Evolutionary conservation across 1,140 invertebrate genomes (phyloP), one percentile per base, ranked within the genome.

Genomic region (Anthonomus grandis): DNA sequence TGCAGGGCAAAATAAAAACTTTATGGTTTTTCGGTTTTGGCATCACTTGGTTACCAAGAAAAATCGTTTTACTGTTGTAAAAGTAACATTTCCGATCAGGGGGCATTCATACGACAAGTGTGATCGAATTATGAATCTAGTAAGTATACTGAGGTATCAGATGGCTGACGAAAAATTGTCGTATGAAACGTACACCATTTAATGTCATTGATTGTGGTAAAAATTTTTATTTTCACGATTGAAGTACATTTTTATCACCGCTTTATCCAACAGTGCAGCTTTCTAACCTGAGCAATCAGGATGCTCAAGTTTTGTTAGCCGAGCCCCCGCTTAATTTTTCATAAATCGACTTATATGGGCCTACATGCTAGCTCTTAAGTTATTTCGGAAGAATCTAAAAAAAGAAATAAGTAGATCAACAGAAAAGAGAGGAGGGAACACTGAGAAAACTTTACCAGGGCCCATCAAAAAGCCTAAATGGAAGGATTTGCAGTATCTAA

Each of bases 71-170:
- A 23, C 41, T 27, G 42, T 24, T n/a, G 15, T 57, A 13, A 49
- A 60, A 54, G 45, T 63, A 19, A 60, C 46, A 47, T 63, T 60
- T 44, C 57, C 58, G 15, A n/a, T n/a, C n/a, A n/a, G n/a, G n/a
- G n/a, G 23, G 51, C 12, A 36, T 47, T 15, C 45, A 21, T 21
- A 49, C 4, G 52, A 56, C 27, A 38, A 18, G 4, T 56, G 59
- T 24, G 15, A 49, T 60, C 27, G 37, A 55, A 21, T 56, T 37
- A 51, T 63, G 41, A 50, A 39, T 13, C 47, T 62, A 25, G 31
- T 62, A 31, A 62, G 57, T 23, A 27, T 49, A 21, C 44, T 45
- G 10, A 41, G 49, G 19, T 44, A 57, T 18, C 45, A 45, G 45
- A 51, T 15, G 13, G 34, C 38, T 8, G 37, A 19, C 4, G 10